phyloP scores from a whole-genome alignment of 2,888 invertebrate species.

The Xestia sexstrigata region DNA sequence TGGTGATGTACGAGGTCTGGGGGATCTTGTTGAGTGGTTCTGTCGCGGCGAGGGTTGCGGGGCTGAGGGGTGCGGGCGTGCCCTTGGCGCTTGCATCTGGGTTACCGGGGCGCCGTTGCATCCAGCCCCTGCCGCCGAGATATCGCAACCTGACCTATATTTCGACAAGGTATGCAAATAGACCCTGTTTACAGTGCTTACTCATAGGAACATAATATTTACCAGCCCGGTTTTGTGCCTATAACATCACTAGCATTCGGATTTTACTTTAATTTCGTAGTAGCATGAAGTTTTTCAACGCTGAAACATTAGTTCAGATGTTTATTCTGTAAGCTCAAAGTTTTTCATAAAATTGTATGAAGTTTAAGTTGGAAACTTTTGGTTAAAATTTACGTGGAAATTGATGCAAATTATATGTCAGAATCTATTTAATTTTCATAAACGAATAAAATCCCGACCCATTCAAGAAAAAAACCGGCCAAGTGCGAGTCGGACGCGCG shows the following conservation, averaged over 20 bases:
- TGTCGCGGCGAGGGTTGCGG: conserved; percentile 52
- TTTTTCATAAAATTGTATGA: neutral
- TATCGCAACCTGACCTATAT: conserved; percentile 85
- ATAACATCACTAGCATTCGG: neutral
- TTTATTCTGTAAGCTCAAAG: conserved; percentile 11
- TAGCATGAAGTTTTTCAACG: neutral
- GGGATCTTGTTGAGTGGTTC: conserved; percentile 64
- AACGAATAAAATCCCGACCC: neutral
- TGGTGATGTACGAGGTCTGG: conserved; percentile 57
- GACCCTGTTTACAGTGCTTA: conserved; percentile 72
- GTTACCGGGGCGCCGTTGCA: conserved; percentile 85
- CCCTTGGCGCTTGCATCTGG: conserved; percentile 83
- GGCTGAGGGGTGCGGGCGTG: conserved; percentile 71
- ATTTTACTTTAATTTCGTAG: neutral
- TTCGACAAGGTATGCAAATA: conserved; percentile 73
- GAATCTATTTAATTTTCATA: neutral
- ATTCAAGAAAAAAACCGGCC: no score
- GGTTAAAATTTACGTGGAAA: neutral
- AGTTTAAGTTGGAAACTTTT: neutral
- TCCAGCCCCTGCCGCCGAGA: conserved; percentile 72
- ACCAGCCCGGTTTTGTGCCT: neutral
- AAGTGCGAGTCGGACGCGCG: no score
- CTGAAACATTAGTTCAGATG: neutral
- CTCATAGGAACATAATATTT: conserved; percentile 60
- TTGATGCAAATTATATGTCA: neutral